These are phyloP conservation scores for Coenonympha arcania DNA, from an alignment of 2,888 invertebrate species.

Conservation along the genomic window DNA sequence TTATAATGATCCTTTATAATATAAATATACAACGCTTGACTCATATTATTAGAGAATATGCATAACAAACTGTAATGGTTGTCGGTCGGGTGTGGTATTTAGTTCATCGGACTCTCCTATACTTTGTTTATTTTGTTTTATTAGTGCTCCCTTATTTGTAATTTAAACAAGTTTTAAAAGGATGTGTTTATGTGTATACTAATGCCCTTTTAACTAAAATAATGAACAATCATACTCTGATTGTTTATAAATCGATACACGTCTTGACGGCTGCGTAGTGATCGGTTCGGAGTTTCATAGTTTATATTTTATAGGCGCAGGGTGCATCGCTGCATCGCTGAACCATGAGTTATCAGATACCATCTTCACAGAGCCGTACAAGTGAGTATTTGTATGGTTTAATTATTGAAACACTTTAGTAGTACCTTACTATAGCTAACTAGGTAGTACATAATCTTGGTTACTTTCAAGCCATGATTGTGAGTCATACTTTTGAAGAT, in stretches of 20 bases:
- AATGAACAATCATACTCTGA: too few species aligned
- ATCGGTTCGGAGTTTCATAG: conserved; percentile 41
- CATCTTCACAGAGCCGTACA: conserved; percentile 84
- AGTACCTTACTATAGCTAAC: too few species aligned
- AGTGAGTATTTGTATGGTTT: conserved; percentile 76
- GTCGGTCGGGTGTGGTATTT: conserved; percentile 69
- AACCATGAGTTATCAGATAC: conserved; percentile 91
- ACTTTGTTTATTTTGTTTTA: conserved; percentile 65
- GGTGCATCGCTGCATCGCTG: conserved; percentile 76
- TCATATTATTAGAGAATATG: conserved; percentile 23
- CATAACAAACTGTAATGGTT: conserved; percentile 37
- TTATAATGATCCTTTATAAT: conserved; percentile 2
- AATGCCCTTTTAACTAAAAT: conserved; percentile 23
- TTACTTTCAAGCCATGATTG: not conserved
- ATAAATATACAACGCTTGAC: conserved; percentile 1
- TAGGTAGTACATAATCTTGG: too few species aligned
- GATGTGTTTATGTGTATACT: conserved; percentile 37
- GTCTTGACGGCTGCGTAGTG: conserved; percentile 43
- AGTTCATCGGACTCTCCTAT: conserved; percentile 47
- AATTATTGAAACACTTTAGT: conserved; percentile 3
- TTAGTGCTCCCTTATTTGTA: conserved; percentile 38
- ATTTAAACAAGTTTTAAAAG: conserved; percentile 34
- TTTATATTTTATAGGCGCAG: conserved; percentile 72
- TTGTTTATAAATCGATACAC: conserved; percentile 43
- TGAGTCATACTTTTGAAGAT: conserved; percentile 12